phyloP scores from a whole-genome alignment of 2,797 vertebrate species.

The Mormyrus proboscirostris region DNA sequence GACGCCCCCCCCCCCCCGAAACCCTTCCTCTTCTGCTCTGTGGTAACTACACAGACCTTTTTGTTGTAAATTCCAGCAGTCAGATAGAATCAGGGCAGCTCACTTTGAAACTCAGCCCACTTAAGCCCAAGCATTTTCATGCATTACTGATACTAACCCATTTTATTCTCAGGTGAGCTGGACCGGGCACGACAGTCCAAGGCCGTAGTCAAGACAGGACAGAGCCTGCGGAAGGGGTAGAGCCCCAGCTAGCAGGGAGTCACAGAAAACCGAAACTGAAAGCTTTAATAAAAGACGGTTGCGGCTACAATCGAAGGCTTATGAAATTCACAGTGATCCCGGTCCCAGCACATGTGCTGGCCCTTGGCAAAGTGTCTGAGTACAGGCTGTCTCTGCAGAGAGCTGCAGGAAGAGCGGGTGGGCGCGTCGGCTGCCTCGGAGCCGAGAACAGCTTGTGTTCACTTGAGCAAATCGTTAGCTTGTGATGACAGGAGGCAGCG shows the following conservation, averaged over 20 bases:
- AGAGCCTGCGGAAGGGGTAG: not conserved
- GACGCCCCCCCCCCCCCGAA: not conserved
- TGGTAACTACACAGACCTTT: not conserved
- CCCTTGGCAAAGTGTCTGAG: not conserved
- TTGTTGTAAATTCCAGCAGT: constrained; percentile 42
- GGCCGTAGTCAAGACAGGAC: not conserved
- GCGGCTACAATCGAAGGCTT: not conserved
- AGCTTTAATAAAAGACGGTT: not conserved
- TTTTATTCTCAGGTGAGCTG: constrained; percentile 20
- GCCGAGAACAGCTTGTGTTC: not conserved
- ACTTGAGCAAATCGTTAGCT: constrained; percentile 8
- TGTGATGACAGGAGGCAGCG: not conserved
- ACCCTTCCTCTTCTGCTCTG: not conserved
- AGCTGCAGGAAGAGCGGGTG: not conserved
- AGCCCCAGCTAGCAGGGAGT: not conserved
- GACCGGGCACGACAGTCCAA: not conserved
- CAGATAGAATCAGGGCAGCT: constrained; percentile 48
- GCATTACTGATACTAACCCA: constrained; percentile 58
- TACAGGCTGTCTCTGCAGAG: not conserved
- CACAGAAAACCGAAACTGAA: not conserved
- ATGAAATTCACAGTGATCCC: not conserved
- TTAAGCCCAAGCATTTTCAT: constrained; percentile 49
- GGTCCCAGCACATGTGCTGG: not conserved
- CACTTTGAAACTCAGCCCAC: constrained; percentile 47
- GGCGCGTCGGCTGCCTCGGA: not conserved